Evolutionary conservation across 2,888 invertebrate species (phyloP).

Genomic region (Sarcophaga subvicina): DNA sequence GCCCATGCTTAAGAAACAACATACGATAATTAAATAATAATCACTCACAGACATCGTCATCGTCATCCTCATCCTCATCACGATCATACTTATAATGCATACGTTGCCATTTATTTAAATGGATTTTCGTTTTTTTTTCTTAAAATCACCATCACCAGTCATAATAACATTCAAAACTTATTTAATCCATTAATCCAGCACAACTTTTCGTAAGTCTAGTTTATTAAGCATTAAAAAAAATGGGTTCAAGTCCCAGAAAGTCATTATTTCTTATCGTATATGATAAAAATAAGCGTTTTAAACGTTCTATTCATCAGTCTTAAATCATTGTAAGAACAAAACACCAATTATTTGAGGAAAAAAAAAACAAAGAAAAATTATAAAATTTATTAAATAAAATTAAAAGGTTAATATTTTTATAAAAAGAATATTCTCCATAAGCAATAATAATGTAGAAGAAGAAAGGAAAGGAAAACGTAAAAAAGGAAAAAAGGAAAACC

Average conservation of each 20-base stretch:
- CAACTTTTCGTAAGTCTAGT: slow-evolving; percentile 56
- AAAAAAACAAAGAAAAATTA: slow-evolving; percentile 16
- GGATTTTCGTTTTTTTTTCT: neutral
- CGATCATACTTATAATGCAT: slow-evolving; percentile 20
- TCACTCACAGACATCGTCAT: slow-evolving; percentile 5
- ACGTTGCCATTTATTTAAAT: slow-evolving; percentile 28
- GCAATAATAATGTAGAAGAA: slow-evolving; percentile 41
- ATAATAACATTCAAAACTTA: slow-evolving; percentile 31
- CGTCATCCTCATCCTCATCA: slow-evolving; percentile 24
- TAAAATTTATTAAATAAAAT: too few relatives aligned
- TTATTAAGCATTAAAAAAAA: neutral
- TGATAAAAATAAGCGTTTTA: slow-evolving; percentile 11
- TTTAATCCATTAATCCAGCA: slow-evolving; percentile 49
- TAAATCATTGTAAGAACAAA: slow-evolving; percentile 57
- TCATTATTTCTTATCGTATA: too few relatives aligned
- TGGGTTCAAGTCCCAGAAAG: too few relatives aligned
- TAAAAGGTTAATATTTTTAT: neutral
- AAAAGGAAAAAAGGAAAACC: too few relatives aligned
- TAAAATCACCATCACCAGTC: slow-evolving; percentile 28
- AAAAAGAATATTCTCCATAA: slow-evolving; percentile 42
- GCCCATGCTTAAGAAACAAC: neutral
- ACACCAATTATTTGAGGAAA: slow-evolving; percentile 32
- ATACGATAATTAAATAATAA: neutral
- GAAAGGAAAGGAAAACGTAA: neutral
- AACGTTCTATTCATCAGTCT: neutral